These are phyloP conservation scores for Ptychoptera albimana DNA, from an alignment of 2,888 invertebrate genomes.

Conservation along the genomic window DNA sequence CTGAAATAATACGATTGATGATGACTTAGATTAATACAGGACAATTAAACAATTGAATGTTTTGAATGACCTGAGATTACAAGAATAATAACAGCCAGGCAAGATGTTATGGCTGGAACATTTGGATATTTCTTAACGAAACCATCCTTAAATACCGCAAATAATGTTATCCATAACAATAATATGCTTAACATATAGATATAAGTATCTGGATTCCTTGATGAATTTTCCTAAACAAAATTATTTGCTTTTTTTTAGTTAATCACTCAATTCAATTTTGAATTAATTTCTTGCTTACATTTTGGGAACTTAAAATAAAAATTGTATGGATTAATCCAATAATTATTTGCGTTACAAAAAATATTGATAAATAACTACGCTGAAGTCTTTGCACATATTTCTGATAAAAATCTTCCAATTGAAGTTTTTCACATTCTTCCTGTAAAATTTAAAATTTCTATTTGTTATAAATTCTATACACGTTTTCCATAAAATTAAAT, in stretches of 20 bases:
- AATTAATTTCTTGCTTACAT: no score
- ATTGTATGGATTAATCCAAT: conserved; percentile 49
- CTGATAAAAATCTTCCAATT: conserved; percentile 56
- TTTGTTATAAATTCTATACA: no score
- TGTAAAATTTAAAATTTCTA: not conserved
- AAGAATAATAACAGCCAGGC: conserved; percentile 33
- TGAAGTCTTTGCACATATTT: conserved; percentile 61
- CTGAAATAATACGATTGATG: conserved; percentile 24
- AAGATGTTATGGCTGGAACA: conserved; percentile 29
- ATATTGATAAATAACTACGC: conserved; percentile 61
- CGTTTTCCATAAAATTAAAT: not conserved
- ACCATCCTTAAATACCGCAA: conserved; percentile 24
- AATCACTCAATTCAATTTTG: no score
- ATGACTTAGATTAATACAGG: not conserved
- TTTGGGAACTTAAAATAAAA: no score
- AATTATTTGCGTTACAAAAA: conserved; percentile 49
- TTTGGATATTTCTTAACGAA: conserved; percentile 25
- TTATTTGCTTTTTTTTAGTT: no score
- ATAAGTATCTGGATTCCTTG: conserved; percentile 24
- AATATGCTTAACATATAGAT: conserved; percentile 21
- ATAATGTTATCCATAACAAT: conserved; percentile 24
- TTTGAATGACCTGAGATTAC: conserved; percentile 34
- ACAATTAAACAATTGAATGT: conserved; percentile 1
- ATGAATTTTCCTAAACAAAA: conserved; percentile 16
- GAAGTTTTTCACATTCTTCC: not conserved